phyloP scores from a whole-genome alignment of 2,113 vertebrate genomes.

The Electrona antarctica region DNA sequence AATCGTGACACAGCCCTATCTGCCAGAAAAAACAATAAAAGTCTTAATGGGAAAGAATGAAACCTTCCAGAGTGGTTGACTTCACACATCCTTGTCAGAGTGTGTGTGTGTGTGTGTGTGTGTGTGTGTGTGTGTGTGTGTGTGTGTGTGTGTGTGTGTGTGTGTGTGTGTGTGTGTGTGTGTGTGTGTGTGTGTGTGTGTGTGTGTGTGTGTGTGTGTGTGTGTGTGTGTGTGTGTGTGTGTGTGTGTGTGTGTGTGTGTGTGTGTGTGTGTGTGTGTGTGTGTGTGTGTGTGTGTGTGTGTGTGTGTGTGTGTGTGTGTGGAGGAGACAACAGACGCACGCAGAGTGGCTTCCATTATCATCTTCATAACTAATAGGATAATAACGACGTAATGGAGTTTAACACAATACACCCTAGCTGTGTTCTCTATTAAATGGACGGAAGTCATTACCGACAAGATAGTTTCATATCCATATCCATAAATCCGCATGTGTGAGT shows the following conservation, averaged over 20 bases:
- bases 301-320: too few species aligned
- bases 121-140: slow-evolving; percentile 23
- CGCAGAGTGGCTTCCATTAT: slow-evolving; percentile 30
- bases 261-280: neutral
- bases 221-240: slow-evolving; percentile 26
- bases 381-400: slow-evolving; percentile 34
- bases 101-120: slow-evolving; percentile 1
- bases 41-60: slow-evolving; percentile 11
- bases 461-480: too few species aligned
- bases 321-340: slow-evolving; percentile 18
- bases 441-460: too few species aligned
- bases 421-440: neutral
- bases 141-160: slow-evolving; percentile 27
- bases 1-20: too few species aligned
- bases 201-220: slow-evolving; percentile 23
- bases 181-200: too few species aligned
- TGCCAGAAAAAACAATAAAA: too few species aligned
- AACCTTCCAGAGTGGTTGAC: too few species aligned
- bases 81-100: too few species aligned
- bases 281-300: slow-evolving; percentile 30
- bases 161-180: too few species aligned
- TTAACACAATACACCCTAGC: slow-evolving; percentile 31
- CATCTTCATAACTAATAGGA: slow-evolving; percentile 31
- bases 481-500: too few species aligned
- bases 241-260: slow-evolving; percentile 15